phyloP scores from a whole-genome alignment of 1,140 invertebrate genomes.

The Diploscapter pachys region DNA sequence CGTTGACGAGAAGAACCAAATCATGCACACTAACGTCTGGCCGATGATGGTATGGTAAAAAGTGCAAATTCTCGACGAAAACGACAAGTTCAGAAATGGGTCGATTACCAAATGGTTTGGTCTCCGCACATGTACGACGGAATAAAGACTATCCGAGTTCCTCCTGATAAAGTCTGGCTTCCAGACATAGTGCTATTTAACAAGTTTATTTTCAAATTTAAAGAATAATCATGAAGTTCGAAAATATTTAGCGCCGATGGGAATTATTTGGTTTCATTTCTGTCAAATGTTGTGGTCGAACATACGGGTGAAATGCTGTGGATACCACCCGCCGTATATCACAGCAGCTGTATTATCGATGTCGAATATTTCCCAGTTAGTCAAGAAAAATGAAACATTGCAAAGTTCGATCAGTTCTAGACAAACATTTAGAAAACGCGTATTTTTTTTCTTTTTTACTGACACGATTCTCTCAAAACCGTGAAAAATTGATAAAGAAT shows the following conservation, averaged over 20 bases:
- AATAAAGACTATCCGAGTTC: conserved; percentile 86
- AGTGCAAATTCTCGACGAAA: conserved; percentile 9
- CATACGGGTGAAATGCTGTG: conserved; percentile 77
- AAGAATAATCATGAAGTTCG: neutral
- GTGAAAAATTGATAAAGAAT: too few relatives aligned
- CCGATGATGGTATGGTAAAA: conserved; percentile 69
- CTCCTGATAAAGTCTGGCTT: conserved; percentile 98
- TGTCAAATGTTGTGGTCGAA: conserved; percentile 88
- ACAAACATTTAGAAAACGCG: too few relatives aligned
- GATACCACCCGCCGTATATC: conserved; percentile 94
- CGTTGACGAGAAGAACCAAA: conserved; percentile 66
- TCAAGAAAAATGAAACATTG: too few relatives aligned
- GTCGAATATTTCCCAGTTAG: conserved; percentile 80
- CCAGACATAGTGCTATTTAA: conserved; percentile 99
- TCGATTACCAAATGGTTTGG: conserved; percentile 94
- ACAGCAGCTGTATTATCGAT: conserved; percentile 76
- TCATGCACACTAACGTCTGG: conserved; percentile 58
- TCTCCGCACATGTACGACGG: conserved; percentile 94
- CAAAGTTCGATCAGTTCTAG: too few relatives aligned
- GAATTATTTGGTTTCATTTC: conserved; percentile 91
- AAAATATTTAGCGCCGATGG: conserved; percentile 76
- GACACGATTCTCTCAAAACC: too few relatives aligned
- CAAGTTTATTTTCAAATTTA: conserved; percentile 72
- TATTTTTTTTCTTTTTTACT: too few relatives aligned
- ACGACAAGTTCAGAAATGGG: conserved; percentile 71